Percentiles rank a stretch among this genome's conserved stretches.
These are phyloP conservation scores for Nasonia oneida DNA, from an alignment of 2,888 invertebrate genomes.

Conservation along the genomic window DNA sequence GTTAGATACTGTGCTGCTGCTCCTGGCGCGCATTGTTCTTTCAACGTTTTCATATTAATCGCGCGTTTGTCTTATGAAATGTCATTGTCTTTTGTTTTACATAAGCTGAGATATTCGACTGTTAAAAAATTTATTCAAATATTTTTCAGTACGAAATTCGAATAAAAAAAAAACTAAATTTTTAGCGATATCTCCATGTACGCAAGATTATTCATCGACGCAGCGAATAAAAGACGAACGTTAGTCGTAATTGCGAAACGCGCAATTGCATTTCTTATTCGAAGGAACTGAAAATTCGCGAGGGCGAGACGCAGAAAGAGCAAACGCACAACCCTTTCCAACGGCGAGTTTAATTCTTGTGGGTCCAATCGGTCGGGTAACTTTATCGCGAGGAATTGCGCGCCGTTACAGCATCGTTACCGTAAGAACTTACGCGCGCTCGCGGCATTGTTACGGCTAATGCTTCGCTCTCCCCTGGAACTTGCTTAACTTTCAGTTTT, in stretches of 20 bases:
- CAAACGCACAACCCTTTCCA: constrained; percentile 67
- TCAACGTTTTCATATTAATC: neutral
- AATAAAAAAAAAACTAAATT: neutral
- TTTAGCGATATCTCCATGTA: neutral
- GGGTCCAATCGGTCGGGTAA: constrained; percentile 75
- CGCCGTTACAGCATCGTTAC: constrained; percentile 78
- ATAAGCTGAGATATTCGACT: too few species aligned
- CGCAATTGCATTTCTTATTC: constrained; percentile 44
- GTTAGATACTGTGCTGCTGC: neutral
- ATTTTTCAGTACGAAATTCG: neutral
- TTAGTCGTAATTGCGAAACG: constrained; percentile 53
- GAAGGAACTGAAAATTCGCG: constrained; percentile 54
- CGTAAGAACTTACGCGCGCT: constrained; percentile 75
- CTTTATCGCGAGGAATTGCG: constrained; percentile 78
- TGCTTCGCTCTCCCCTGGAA: constrained; percentile 65
- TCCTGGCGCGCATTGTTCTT: neutral
- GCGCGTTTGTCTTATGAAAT: neutral
- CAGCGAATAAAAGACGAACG: constrained; percentile 41
- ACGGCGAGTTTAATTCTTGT: constrained; percentile 75
- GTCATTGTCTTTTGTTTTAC: too few species aligned
- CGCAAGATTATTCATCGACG: constrained; percentile 29
- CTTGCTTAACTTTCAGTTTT: constrained; percentile 78
- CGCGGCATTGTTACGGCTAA: constrained; percentile 77
- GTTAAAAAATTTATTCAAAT: too few species aligned
- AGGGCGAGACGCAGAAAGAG: constrained; percentile 1